Base-by-base conservation (phyloP, 2,113 vertebrate genomes). In the Petroica traversi region DNA sequence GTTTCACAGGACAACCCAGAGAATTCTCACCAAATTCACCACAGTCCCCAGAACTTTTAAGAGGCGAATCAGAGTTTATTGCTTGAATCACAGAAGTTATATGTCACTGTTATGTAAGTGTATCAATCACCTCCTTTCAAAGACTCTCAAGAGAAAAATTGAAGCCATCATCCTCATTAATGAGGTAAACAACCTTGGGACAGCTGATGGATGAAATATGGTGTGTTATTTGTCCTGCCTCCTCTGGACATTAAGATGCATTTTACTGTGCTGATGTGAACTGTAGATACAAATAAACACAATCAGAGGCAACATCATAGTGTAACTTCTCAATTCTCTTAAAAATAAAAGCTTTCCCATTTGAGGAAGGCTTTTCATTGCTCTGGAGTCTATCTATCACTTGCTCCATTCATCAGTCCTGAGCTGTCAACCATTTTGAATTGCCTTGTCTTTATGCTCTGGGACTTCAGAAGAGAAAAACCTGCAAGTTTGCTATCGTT, bases 101-200 rank as follows among this genome's bases (percentile, higher is more conserved):
- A 84, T 79, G 62, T 90, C 88, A 80, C 33, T 54, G n/a, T n/a
- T 89, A 48, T 80, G 80, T 59, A 77, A 41, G 58, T 38, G 4
- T 46, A 85, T 89, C 85, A 85, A 83, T 90, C 63, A 55, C 46
- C 46, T 92, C 57, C 24, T 92, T 91, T 46, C 55, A 89, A 74
- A 78, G 78, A 29, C 34, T 85, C 96, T 95, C 96, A 33, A 73
- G 95, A 94, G 95, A 87, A 86, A 93, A 93, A 95, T 46, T 82
- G 71, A 68, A 82, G 84, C 85, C 64, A 49, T 66, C 88, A 81
- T 78, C 67, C 69, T 89, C 92, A 38, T 93, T 97, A 95, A 96
- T 2, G 43, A 84, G 46, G 51, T n/a, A 86, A 95, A 95, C 71
- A 34, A 78, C 85, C 84, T 57, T 64, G 89, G 81, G 89, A 49